phyloP scores from a whole-genome alignment of 2,888 invertebrate species.

The Conus canariensis region DNA sequence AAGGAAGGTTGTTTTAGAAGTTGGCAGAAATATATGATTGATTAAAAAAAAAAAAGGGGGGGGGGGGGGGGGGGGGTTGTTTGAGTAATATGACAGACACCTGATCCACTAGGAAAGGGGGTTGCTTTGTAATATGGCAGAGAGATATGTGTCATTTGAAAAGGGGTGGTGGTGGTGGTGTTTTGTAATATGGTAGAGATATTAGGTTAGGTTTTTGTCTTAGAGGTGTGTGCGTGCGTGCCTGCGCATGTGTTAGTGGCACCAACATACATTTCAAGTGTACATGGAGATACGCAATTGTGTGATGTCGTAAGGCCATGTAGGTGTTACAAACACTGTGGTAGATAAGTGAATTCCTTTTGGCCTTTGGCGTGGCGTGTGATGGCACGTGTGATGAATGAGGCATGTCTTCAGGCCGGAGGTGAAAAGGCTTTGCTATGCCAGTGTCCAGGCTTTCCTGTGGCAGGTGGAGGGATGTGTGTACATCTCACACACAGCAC shows the following conservation, averaged over 20 bases:
- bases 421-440: conserved; percentile 12
- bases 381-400: neutral
- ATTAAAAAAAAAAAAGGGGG: too few relatives aligned
- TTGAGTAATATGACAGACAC: too few relatives aligned
- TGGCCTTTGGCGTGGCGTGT: neutral
- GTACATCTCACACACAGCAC: neutral
- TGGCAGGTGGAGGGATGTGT: neutral
- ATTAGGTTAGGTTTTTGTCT: neutral
- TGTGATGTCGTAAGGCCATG: neutral
- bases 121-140: too few relatives aligned
- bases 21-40: too few relatives aligned
- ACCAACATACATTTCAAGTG: too few relatives aligned
- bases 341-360: neutral
- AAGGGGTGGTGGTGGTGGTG: too few relatives aligned
- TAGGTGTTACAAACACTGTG: neutral
- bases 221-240: neutral
- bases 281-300: too few relatives aligned
- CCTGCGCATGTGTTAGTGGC: neutral
- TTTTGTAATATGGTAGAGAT: too few relatives aligned
- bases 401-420: neutral
- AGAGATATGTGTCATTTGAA: too few relatives aligned
- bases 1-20: too few relatives aligned
- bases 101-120: too few relatives aligned
- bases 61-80: too few relatives aligned
- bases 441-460: neutral